Evolutionary conservation across 2,888 invertebrate species (phyloP).

Genomic region (Acrobasis repandana): DNA sequence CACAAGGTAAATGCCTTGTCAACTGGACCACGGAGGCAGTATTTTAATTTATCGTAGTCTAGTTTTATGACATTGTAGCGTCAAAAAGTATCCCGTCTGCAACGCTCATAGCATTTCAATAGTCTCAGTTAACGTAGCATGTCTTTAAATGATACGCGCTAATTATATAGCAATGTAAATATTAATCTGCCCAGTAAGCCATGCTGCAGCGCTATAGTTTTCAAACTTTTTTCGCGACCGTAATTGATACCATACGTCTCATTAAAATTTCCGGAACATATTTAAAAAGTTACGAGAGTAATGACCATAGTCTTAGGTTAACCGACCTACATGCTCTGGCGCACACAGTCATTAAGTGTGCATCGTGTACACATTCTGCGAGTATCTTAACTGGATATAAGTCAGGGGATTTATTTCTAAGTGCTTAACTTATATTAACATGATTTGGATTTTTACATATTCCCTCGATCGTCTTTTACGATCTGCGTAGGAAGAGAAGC

Average conservation of each 20-base stretch:
- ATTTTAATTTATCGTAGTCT: no score
- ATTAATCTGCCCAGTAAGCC: slow-evolving; percentile 42
- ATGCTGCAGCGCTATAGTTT: slow-evolving; percentile 23
- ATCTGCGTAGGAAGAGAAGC: no score
- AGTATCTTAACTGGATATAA: no score
- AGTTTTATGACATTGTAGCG: no score
- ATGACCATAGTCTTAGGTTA: slow-evolving; percentile 1
- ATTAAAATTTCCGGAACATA: slow-evolving; percentile 18
- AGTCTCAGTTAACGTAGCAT: slow-evolving; percentile 33
- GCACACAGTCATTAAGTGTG: not conserved
- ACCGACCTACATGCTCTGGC: slow-evolving; percentile 11
- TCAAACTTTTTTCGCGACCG: slow-evolving; percentile 23
- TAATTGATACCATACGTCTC: slow-evolving; percentile 16
- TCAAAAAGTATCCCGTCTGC: slow-evolving; percentile 24
- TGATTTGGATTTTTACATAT: no score
- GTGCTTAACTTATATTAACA: no score
- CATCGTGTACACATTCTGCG: no score
- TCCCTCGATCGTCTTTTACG: no score
- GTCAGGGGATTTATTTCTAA: no score
- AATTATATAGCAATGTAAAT: slow-evolving; percentile 60
- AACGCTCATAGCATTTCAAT: not conserved
- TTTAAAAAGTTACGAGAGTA: slow-evolving; percentile 14
- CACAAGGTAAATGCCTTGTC: no score
- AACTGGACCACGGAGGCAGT: no score
- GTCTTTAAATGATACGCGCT: slow-evolving; percentile 34